These are phyloP conservation scores for Tichodroma muraria DNA, from an alignment of 2,113 vertebrate genomes.

Conservation along the genomic window DNA sequence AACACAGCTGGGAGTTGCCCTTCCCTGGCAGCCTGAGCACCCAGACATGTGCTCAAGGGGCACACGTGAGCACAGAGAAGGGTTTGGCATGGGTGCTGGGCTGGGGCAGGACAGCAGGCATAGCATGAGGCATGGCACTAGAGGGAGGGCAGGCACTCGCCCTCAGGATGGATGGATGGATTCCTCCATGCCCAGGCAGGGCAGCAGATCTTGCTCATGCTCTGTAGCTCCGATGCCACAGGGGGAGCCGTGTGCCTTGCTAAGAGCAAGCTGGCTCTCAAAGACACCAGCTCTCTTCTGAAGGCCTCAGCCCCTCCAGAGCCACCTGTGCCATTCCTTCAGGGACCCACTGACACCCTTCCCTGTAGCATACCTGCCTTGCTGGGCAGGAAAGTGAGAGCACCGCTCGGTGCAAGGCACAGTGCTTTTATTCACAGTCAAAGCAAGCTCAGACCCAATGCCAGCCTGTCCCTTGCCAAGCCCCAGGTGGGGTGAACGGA, in stretches of 20 bases:
- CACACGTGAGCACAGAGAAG: rapidly evolving
- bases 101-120: neutral
- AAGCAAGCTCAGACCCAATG: neutral
- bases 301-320: neutral
- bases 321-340: rapidly evolving
- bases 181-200: neutral
- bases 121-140: neutral
- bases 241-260: neutral
- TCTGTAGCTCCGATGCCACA: neutral
- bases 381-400: rapidly evolving
- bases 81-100: neutral
- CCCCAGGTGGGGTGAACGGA: rapidly evolving
- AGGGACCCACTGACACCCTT: neutral
- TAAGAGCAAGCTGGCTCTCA: neutral
- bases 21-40: neutral
- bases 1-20: rapidly evolving
- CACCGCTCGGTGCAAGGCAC: rapidly evolving
- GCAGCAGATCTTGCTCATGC: neutral
- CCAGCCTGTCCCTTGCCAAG: neutral
- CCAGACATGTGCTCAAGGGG: rapidly evolving
- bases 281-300: neutral
- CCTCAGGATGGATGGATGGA: too few relatives aligned
- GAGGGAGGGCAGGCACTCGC: rapidly evolving
- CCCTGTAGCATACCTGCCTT: rapidly evolving
- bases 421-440: neutral